Evolutionary conservation across 1,140 invertebrate genomes (phyloP).

Genomic region (Agrypnia vestita): DNA sequence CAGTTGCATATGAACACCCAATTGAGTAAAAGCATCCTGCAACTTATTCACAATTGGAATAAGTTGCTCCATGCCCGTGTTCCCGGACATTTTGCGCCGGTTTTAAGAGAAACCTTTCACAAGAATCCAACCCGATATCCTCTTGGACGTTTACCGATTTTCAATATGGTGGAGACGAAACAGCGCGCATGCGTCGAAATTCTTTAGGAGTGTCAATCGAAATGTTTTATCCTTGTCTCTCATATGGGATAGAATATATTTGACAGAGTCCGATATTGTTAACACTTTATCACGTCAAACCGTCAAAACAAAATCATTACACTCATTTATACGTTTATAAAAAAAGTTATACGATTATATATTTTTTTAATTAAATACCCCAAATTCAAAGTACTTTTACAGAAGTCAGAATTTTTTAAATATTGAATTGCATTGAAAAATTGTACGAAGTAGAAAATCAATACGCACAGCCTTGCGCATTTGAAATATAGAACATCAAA

Average conservation of each 20-base stretch:
- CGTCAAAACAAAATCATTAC: slow-evolving; percentile 37
- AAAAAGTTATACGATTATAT: not conserved
- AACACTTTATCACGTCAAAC: slow-evolving; percentile 29
- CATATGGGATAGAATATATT: not conserved
- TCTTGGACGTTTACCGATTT: slow-evolving; percentile 50
- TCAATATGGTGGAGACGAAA: slow-evolving; percentile 50
- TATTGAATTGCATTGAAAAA: slow-evolving; percentile 33
- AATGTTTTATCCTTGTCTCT: slow-evolving; percentile 37
- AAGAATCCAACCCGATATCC: slow-evolving; percentile 51
- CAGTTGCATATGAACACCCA: slow-evolving; percentile 97
- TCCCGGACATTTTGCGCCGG: slow-evolving; percentile 80
- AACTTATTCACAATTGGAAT: slow-evolving; percentile 99
- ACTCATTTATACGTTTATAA: slow-evolving; percentile 6
- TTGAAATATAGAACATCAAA: slow-evolving; percentile 56
- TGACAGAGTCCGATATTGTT: slow-evolving; percentile 20
- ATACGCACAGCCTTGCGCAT: slow-evolving; percentile 56
- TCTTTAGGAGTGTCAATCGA: slow-evolving; percentile 51
- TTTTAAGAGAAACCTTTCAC: slow-evolving; percentile 43
- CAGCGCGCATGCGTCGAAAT: slow-evolving; percentile 30
- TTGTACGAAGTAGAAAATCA: slow-evolving; percentile 54
- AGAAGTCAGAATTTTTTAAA: not conserved
- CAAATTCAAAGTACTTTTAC: not conserved
- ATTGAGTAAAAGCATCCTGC: slow-evolving; percentile 98
- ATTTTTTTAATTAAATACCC: not conserved
- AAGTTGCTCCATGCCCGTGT: slow-evolving; percentile 96